phyloP scores from a whole-genome alignment of 2,888 invertebrate species.

The Malthinus seriepunctatus region DNA sequence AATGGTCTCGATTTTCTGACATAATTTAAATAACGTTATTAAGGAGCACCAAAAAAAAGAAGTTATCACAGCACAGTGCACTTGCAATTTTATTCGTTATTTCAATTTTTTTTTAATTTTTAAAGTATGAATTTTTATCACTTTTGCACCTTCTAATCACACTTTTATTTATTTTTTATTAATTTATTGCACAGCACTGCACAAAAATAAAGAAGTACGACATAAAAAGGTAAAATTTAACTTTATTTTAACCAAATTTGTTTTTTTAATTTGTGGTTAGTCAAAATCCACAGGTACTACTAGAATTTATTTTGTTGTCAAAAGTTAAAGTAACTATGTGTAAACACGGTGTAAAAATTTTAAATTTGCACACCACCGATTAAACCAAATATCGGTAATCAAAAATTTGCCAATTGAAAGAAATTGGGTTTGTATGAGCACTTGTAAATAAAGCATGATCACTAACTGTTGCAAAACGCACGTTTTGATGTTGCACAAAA shows the following conservation, averaged over 20 bases:
- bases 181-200: slow-evolving; percentile 36
- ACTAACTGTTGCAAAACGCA: too few relatives aligned
- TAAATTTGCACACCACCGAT: too few relatives aligned
- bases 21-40: slow-evolving; percentile 30
- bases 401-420: too few relatives aligned
- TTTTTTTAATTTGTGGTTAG: not conserved
- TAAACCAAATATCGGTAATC: too few relatives aligned
- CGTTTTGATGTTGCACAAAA: too few relatives aligned
- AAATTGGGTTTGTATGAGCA: too few relatives aligned
- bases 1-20: slow-evolving; percentile 38
- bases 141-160: slow-evolving; percentile 36
- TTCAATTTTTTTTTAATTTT: slow-evolving; percentile 26
- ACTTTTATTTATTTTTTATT: slow-evolving; percentile 33
- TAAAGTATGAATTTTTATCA: slow-evolving; percentile 35
- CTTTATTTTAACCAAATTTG: not conserved
- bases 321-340: too few relatives aligned
- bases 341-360: too few relatives aligned
- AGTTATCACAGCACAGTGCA: slow-evolving; percentile 32
- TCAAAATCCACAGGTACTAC: too few relatives aligned
- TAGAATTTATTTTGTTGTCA: too few relatives aligned
- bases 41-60: slow-evolving; percentile 31
- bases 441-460: too few relatives aligned
- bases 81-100: slow-evolving; percentile 25
- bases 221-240: slow-evolving; percentile 7
- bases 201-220: slow-evolving; percentile 33